Percentiles rank a stretch among this genome's conserved stretches.
These are phyloP conservation scores for Gymnothorax javanicus DNA, from an alignment of 2,797 vertebrate genomes.

Conservation along the genomic window DNA sequence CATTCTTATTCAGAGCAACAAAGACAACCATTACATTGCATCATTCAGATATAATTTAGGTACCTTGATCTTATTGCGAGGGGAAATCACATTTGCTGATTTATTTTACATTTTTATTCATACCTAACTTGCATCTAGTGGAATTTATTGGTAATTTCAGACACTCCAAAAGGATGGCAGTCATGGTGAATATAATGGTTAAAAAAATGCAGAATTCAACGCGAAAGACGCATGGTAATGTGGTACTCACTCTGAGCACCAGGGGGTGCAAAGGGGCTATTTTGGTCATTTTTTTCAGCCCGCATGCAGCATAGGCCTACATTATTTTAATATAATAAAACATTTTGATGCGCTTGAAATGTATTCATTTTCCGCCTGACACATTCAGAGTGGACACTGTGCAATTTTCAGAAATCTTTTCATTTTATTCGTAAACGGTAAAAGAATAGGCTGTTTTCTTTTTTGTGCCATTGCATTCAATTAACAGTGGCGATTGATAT, in stretches of 20 bases:
- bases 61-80: too few species aligned
- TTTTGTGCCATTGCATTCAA: too few species aligned
- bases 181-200: not conserved
- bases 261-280: not conserved
- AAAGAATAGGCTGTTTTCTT: too few species aligned
- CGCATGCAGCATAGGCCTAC: not conserved
- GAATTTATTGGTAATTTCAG: not conserved
- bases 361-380: not conserved
- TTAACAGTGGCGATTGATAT: too few species aligned
- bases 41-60: too few species aligned
- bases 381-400: not conserved
- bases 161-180: not conserved
- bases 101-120: not conserved
- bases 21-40: too few species aligned
- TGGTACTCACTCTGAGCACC: not conserved
- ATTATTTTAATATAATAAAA: too few species aligned
- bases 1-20: not conserved
- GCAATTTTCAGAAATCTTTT: not conserved
- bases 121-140: not conserved
- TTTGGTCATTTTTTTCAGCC: not conserved
- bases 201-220: not conserved
- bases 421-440: not conserved
- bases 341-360: not conserved
- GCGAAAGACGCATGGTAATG: not conserved
- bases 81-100: too few species aligned